Evolutionary conservation across 2,888 invertebrate genomes (phyloP).

Genomic region (Platerodrilus igneus): DNA sequence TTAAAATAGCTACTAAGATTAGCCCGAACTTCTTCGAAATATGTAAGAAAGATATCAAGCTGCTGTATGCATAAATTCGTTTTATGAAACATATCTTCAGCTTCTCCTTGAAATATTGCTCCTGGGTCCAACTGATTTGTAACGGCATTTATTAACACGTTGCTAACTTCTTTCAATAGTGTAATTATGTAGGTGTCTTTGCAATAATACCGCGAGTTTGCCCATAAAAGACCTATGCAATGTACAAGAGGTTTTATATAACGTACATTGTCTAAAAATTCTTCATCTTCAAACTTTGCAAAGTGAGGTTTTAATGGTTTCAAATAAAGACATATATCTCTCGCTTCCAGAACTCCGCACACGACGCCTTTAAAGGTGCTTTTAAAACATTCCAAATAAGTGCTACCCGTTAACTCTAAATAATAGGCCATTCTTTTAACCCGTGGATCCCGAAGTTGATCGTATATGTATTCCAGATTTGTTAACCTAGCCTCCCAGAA

Average conservation of each 20-base stretch:
- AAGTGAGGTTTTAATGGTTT: slow-evolving; percentile 68
- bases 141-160: slow-evolving; percentile 73
- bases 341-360: slow-evolving; percentile 74
- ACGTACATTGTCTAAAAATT: slow-evolving; percentile 59
- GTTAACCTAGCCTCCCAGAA: slow-evolving; percentile 76
- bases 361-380: slow-evolving; percentile 74
- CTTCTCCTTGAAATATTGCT: slow-evolving; percentile 81
- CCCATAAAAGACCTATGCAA: slow-evolving; percentile 79
- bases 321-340: slow-evolving; percentile 76
- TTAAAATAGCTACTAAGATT: slow-evolving; percentile 47
- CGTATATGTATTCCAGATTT: slow-evolving; percentile 82
- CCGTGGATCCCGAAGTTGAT: slow-evolving; percentile 76
- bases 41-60: slow-evolving; percentile 36
- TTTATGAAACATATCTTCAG: slow-evolving; percentile 42
- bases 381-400: slow-evolving; percentile 73
- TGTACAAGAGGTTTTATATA: slow-evolving; percentile 69
- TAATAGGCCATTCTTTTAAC: slow-evolving; percentile 76
- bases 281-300: slow-evolving; percentile 64
- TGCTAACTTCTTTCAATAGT: slow-evolving; percentile 73
- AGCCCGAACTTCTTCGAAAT: slow-evolving; percentile 51
- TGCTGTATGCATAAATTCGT: slow-evolving; percentile 35
- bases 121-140: slow-evolving; percentile 69
- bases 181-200: slow-evolving; percentile 58
- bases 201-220: slow-evolving; percentile 60
- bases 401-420: slow-evolving; percentile 68